A percentile compares a stretch with the other conserved stretches of the same genome.
Evolutionary conservation across 2,113 vertebrate species (phyloP).

Genomic region (Kryptolebias marmoratus): DNA sequence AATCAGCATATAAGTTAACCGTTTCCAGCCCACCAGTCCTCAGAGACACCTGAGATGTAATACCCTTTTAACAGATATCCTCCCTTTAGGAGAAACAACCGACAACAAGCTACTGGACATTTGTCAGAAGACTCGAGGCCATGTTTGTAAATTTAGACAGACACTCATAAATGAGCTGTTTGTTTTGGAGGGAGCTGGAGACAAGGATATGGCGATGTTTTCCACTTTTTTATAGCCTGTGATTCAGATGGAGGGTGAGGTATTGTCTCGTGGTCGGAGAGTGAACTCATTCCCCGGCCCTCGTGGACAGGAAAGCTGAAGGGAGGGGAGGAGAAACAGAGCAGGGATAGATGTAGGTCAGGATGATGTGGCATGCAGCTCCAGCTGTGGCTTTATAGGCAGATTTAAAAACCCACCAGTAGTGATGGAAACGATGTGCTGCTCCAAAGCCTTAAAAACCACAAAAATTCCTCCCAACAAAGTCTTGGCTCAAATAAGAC

Average conservation of each 20-base stretch:
- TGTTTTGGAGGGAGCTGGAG: slow-evolving; percentile 48
- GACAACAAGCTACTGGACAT: slow-evolving; percentile 24
- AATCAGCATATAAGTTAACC: not conserved
- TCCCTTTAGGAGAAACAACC: slow-evolving; percentile 20
- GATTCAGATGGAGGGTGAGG: slow-evolving; percentile 74
- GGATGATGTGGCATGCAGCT: slow-evolving; percentile 55
- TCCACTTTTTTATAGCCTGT: slow-evolving; percentile 52
- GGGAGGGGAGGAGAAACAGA: slow-evolving; percentile 14
- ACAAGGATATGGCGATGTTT: slow-evolving; percentile 55
- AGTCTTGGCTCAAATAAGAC: slow-evolving; percentile 42
- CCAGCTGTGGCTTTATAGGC: slow-evolving; percentile 66
- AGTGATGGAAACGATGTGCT: slow-evolving; percentile 67
- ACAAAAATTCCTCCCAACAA: slow-evolving; percentile 65
- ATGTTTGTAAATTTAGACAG: slow-evolving; percentile 27
- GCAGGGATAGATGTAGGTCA: slow-evolving; percentile 54
- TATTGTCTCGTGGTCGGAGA: slow-evolving; percentile 71
- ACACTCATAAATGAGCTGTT: slow-evolving; percentile 42
- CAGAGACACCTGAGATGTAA: not conserved
- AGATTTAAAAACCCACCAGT: slow-evolving; percentile 59
- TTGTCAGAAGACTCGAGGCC: slow-evolving; percentile 17
- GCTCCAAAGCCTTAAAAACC: slow-evolving; percentile 52
- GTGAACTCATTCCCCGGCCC: slow-evolving; percentile 68
- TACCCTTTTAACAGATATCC: not conserved
- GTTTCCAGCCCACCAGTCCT: not conserved
- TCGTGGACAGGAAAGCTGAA: slow-evolving; percentile 24